Conservation (phyloP, 1,140 invertebrate genomes). For the Lucilia sericata region DNA sequence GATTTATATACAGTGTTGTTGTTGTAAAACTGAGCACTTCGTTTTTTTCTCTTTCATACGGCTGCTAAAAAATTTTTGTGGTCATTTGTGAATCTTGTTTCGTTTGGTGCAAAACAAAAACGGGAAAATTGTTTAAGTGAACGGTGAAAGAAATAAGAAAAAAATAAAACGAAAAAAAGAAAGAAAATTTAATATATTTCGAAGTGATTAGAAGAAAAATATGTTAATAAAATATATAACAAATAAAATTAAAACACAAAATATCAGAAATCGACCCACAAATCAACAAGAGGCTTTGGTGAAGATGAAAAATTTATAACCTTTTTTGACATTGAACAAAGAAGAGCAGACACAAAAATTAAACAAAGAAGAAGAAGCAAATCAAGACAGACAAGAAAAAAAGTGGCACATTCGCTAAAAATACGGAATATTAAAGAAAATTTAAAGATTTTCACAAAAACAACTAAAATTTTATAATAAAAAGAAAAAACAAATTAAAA, state of each 20-base stretch:
- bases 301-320: conserved; percentile 42
- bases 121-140: not conserved
- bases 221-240: too few relatives aligned
- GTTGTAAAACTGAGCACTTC: too few relatives aligned
- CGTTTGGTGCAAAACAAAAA: not conserved
- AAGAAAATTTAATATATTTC: too few relatives aligned
- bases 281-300: not conserved
- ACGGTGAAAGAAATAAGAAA: too few relatives aligned
- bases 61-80: not conserved
- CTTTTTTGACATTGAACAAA: conserved; percentile 51
- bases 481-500: not conserved
- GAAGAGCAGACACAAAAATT: conserved; percentile 3
- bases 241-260: too few relatives aligned
- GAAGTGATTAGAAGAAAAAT: too few relatives aligned
- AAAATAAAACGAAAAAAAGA: too few relatives aligned
- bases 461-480: not conserved
- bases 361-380: not conserved
- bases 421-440: not conserved
- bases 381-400: not conserved
- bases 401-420: not conserved
- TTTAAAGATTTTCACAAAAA: not conserved
- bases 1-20: too few relatives aligned
- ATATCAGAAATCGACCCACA: too few relatives aligned
- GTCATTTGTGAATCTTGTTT: not conserved
- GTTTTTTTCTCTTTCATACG: not conserved